Conservation (phyloP, 1,140 invertebrate genomes). For the Drosophila saltans region DNA sequence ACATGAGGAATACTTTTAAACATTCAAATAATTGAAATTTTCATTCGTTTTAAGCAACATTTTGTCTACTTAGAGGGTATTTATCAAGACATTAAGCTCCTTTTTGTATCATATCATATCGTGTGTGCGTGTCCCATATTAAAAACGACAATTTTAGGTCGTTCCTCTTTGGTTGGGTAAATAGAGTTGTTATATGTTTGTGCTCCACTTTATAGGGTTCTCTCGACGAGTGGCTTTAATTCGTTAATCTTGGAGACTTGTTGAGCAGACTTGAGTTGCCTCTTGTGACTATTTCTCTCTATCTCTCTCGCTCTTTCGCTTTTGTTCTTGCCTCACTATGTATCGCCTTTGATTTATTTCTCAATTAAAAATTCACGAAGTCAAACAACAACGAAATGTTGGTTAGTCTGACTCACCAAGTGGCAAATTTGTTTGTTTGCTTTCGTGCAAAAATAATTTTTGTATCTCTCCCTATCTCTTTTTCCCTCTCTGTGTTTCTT, state of each 20-base stretch:
- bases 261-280: conserved; percentile 21
- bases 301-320: background rate
- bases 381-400: conserved; percentile 34
- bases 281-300: background rate
- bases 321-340: too few relatives aligned
- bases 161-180: conserved; percentile 51
- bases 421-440: conserved; percentile 35
- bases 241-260: conserved; percentile 52
- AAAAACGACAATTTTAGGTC: conserved; percentile 69
- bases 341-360: conserved; percentile 58
- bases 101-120: conserved; percentile 24
- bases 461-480: background rate
- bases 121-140: conserved; percentile 61
- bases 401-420: conserved; percentile 48
- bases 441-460: conserved; percentile 43
- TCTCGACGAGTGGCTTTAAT: conserved; percentile 54
- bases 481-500: background rate
- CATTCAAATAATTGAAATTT: too few relatives aligned
- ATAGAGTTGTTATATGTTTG: conserved; percentile 38
- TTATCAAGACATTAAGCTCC: background rate
- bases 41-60: too few relatives aligned
- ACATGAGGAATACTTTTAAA: too few relatives aligned
- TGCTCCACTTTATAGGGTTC: conserved; percentile 30
- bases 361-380: conserved; percentile 46
- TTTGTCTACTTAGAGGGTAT: background rate